phyloP scores from a whole-genome alignment of 2,797 vertebrate genomes.

The Crypturellus tataupa region DNA sequence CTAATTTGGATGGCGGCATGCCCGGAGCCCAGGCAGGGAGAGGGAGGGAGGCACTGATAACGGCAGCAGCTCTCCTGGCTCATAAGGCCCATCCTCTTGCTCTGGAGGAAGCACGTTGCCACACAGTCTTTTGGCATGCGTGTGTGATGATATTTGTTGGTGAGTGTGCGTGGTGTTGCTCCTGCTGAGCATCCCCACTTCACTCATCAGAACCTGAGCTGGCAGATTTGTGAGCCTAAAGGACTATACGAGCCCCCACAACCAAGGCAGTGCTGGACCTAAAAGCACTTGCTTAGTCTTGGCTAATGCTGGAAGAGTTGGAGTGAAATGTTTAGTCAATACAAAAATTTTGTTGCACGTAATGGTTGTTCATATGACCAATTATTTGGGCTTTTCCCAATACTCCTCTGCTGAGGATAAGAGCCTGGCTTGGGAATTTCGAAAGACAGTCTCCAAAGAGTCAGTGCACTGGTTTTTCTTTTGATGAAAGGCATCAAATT shows the following conservation, averaged over 20 bases:
- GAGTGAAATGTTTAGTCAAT: not conserved
- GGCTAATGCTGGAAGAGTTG: not conserved
- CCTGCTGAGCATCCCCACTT: not conserved
- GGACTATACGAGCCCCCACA: not conserved
- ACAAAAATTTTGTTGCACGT: not conserved
- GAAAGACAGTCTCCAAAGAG: not conserved
- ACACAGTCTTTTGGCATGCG: not conserved
- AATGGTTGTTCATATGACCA: not conserved
- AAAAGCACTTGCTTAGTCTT: not conserved
- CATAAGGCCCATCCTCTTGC: not conserved
- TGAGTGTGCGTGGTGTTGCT: not conserved
- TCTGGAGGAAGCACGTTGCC: not conserved
- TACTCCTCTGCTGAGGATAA: not conserved
- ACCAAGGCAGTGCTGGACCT: not conserved
- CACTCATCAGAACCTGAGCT: not conserved
- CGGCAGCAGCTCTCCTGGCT: not conserved
- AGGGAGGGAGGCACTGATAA: not conserved
- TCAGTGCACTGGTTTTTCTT: not conserved
- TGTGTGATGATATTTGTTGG: rapidly evolving
- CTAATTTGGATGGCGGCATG: not conserved
- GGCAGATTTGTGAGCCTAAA: not conserved
- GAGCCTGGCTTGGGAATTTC: not conserved
- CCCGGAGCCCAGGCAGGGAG: not conserved
- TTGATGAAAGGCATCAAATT: not conserved
- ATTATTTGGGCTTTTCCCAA: not conserved